A percentile compares a stretch with the other conserved stretches of the same genome.
Evolutionary conservation across 2,888 invertebrate species (phyloP).

Genomic region (Drosophila buzzatii): DNA sequence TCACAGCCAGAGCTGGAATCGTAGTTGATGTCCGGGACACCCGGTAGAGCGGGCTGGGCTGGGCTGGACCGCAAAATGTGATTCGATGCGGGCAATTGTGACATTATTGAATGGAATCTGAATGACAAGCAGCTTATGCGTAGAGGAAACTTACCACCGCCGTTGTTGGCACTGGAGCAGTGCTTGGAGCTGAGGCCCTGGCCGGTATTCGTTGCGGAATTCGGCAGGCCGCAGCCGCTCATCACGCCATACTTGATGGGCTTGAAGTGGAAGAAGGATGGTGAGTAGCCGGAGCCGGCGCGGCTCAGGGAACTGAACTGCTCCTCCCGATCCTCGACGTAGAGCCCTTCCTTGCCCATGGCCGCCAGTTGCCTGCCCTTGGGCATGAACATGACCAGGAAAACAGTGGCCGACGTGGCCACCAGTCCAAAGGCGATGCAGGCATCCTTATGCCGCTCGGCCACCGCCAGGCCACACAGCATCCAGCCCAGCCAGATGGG

Average conservation of each 20-base stretch:
- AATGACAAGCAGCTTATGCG: slow-evolving; percentile 1
- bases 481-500: slow-evolving; percentile 95
- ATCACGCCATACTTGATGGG: slow-evolving; percentile 92
- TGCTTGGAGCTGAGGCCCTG: slow-evolving; percentile 86
- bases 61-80: slow-evolving; percentile 29
- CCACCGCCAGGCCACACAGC: slow-evolving; percentile 92
- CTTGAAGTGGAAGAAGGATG: slow-evolving; percentile 97
- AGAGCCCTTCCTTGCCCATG: slow-evolving; percentile 94
- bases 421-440: slow-evolving; percentile 96
- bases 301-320: slow-evolving; percentile 92
- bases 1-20: neutral
- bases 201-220: slow-evolving; percentile 83
- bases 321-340: slow-evolving; percentile 93
- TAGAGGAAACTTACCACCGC: slow-evolving; percentile 78
- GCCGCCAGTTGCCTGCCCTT: slow-evolving; percentile 96
- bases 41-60: slow-evolving; percentile 36
- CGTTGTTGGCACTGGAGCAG: slow-evolving; percentile 83
- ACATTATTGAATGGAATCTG: slow-evolving; percentile 24
- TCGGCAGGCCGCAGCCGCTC: slow-evolving; percentile 86
- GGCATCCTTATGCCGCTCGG: slow-evolving; percentile 93
- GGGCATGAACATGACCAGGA: slow-evolving; percentile 97
- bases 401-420: slow-evolving; percentile 93
- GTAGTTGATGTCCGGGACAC: slow-evolving; percentile 22
- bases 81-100: slow-evolving; percentile 54
- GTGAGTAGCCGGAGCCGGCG: slow-evolving; percentile 93